Percentiles rank a stretch among this genome's conserved stretches.
phyloP scores from a whole-genome alignment of 2,888 invertebrate species.

The Unio delphinus region DNA sequence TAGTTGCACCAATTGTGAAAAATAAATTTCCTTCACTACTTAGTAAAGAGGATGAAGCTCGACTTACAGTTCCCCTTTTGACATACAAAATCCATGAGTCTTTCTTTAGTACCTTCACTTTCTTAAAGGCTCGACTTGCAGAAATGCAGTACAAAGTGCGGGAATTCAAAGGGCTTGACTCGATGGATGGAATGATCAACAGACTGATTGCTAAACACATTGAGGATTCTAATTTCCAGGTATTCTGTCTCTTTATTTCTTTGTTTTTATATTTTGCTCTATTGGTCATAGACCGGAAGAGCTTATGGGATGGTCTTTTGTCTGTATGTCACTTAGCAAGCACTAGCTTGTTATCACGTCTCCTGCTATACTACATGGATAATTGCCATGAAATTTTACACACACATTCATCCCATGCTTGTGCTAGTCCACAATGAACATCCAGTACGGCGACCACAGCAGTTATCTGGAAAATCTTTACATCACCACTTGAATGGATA shows the following conservation, averaged over 20 bases:
- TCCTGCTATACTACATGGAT: too few species aligned
- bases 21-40: slow-evolving; percentile 24
- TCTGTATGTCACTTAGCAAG: too few species aligned
- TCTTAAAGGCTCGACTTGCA: slow-evolving; percentile 46
- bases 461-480: too few species aligned
- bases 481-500: too few species aligned
- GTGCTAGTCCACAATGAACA: too few species aligned
- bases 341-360: too few species aligned
- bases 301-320: background rate
- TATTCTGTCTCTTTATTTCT: slow-evolving; percentile 4
- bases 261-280: background rate
- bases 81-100: slow-evolving; percentile 61
- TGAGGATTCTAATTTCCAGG: slow-evolving; percentile 34
- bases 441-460: too few species aligned
- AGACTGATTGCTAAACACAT: slow-evolving; percentile 30
- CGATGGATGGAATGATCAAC: slow-evolving; percentile 58
- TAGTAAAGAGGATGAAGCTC: slow-evolving; percentile 53
- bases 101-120: slow-evolving; percentile 58
- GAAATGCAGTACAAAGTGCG: slow-evolving; percentile 55
- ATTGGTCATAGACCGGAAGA: background rate
- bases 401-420: too few species aligned
- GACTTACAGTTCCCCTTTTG: slow-evolving; percentile 55
- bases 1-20: slow-evolving; percentile 41
- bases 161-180: slow-evolving; percentile 46
- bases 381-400: too few species aligned